These are phyloP conservation scores for Podiceps cristatus DNA, from an alignment of 2,113 vertebrate species.

Conservation along the genomic window DNA sequence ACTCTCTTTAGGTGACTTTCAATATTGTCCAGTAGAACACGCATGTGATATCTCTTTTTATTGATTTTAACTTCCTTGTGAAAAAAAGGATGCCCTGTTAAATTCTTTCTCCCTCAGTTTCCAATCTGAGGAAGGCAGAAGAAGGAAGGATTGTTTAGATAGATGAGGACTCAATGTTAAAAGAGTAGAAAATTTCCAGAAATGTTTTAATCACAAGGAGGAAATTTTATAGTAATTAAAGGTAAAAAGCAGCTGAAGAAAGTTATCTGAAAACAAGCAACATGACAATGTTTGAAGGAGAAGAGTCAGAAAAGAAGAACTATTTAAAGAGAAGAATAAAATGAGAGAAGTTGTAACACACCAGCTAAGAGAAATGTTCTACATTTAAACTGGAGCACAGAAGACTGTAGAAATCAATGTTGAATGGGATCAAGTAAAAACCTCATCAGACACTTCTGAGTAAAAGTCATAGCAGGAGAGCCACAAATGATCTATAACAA, in stretches of 20 bases:
- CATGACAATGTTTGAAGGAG: background rate
- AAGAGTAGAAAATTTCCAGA: background rate
- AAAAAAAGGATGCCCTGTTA: background rate
- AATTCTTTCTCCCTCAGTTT: background rate
- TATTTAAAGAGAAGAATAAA: background rate
- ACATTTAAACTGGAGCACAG: background rate
- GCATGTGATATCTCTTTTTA: no score
- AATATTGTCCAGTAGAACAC: background rate
- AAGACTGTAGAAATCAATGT: background rate
- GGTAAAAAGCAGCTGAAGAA: background rate
- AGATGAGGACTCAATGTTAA: background rate
- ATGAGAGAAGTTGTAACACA: background rate
- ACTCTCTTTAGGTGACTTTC: background rate
- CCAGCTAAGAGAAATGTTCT: background rate
- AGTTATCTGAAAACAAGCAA: background rate
- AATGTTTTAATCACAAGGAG: background rate
- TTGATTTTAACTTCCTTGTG: background rate
- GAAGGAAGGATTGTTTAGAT: background rate
- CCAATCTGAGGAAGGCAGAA: background rate
- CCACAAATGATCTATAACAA: background rate
- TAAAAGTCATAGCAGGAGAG: background rate
- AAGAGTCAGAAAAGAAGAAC: background rate
- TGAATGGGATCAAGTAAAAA: background rate
- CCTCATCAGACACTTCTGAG: background rate
- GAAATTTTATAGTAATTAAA: background rate